These are phyloP conservation scores for Xenops minutus DNA, from an alignment of 2,797 vertebrate genomes.

Conservation along the genomic window DNA sequence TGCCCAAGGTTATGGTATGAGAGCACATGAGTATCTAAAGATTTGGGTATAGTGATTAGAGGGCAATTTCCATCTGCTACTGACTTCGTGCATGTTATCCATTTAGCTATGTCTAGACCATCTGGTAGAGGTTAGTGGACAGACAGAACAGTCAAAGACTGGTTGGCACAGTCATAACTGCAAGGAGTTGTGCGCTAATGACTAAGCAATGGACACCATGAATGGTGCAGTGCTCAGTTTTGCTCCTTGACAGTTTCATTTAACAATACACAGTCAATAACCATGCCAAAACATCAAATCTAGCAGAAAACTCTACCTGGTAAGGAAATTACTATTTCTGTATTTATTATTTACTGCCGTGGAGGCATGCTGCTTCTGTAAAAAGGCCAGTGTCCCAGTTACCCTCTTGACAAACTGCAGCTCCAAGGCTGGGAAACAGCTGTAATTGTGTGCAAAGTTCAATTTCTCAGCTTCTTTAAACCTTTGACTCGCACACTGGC, in stretches of 20 bases:
- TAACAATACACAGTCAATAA: neutral
- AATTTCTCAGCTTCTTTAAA: conserved; percentile 2
- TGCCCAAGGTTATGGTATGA: accelerated
- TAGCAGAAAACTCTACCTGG: neutral
- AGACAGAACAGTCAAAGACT: neutral
- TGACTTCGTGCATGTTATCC: neutral
- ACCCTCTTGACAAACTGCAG: neutral
- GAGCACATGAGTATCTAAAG: neutral
- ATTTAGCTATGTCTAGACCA: neutral
- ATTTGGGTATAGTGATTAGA: accelerated
- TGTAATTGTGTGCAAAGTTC: neutral
- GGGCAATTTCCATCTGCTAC: neutral
- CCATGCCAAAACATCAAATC: neutral
- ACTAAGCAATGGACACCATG: neutral
- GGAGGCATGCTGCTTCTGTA: neutral
- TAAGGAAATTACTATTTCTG: neutral
- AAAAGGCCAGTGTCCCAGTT: neutral
- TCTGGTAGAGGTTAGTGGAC: neutral
- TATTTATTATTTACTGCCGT: neutral
- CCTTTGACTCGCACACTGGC: neutral
- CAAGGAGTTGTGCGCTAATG: neutral
- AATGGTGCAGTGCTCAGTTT: neutral
- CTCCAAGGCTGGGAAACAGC: conserved; percentile 7
- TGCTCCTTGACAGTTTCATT: neutral
- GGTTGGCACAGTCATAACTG: neutral